A percentile compares a stretch with the other conserved stretches of the same genome.
Conservation (phyloP, 2,797 vertebrate species). For the Schizothorax lantsangensis region DNA sequence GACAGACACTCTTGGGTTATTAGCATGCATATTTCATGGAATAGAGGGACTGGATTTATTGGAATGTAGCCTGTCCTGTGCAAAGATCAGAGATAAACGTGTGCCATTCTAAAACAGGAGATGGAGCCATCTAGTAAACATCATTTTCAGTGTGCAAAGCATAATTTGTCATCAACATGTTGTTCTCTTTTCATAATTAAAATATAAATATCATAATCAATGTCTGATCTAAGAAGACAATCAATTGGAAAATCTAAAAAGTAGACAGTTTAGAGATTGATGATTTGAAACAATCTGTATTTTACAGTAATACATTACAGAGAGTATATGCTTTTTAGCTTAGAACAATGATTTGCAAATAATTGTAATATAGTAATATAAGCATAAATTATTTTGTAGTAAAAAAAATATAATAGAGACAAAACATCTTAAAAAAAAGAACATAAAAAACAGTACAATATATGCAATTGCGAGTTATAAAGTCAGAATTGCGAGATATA, state of each 20-base stretch:
- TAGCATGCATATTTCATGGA: slow-evolving; percentile 8
- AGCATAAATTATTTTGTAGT: neutral
- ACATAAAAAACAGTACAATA: neutral
- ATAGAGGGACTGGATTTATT: neutral
- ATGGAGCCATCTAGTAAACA: neutral
- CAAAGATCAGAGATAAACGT: neutral
- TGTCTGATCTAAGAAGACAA: neutral
- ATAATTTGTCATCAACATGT: neutral
- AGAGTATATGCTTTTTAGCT: neutral
- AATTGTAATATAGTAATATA: neutral
- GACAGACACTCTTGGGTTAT: slow-evolving; percentile 5
- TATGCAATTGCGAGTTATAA: too few species aligned
- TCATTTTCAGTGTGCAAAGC: neutral
- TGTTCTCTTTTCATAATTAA: neutral
- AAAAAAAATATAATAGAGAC: neutral
- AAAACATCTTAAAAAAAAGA: neutral
- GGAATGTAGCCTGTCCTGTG: neutral
- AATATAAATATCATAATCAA: neutral
- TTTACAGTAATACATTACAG: neutral
- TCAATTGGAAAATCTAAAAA: neutral
- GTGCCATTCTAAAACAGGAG: neutral
- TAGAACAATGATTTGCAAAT: neutral
- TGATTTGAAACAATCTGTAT: neutral
- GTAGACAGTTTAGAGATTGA: neutral
- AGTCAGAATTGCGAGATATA: too few species aligned